Base-by-base conservation (phyloP, 2,888 invertebrate species). In the Muschampia plurimacula region DNA sequence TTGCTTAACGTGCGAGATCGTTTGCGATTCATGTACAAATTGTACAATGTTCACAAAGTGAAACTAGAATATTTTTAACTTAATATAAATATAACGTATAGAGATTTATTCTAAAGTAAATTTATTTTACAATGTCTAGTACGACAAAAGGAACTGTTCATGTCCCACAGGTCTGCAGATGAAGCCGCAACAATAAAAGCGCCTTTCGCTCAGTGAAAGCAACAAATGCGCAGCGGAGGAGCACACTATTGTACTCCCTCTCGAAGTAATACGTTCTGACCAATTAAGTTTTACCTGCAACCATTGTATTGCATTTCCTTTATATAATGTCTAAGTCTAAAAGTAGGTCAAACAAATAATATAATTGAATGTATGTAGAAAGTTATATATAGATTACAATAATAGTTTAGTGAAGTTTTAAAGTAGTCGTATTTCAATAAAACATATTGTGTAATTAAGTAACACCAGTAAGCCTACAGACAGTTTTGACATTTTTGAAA, bases 211-310 rank as follows among this genome's bases (percentile, higher is more conserved):
- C 79, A 74, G 78, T 81, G 81, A 83, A 80, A 78, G 80, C 80
- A 80, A 76, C 75, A 76, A 77, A 76, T 77, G 78, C 77, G 73
- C 74, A 74, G 62, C 69, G 57, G 67, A 76, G 76, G 74, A 80
- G 79, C 78, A 79, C 64, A 77, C 84, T 82, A 85, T 89, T 88
- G 87, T 89, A 82, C 77, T 77, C 79, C 78, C 74, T 71, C 75
- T 74, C 76, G 76, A 76, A 81, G 84, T 87, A 87, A 87, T 89
- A 86, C 84, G 84, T 87, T 86, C 83, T 87, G 39, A 65, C 65
- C 66, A 66, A 67, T 71, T 66, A 71, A 39, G 66, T 60, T 71
- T 67, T 49, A 71, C 66, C 22, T 67, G 66, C 52, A 67, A 60
- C 49, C 15, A 62, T 66, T 71, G 39, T 22, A 60, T 71, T 71